Percentiles rank a stretch among this genome's conserved stretches.
Conservation (phyloP, 2,888 invertebrate species). For the Sminthurides aquaticus region DNA sequence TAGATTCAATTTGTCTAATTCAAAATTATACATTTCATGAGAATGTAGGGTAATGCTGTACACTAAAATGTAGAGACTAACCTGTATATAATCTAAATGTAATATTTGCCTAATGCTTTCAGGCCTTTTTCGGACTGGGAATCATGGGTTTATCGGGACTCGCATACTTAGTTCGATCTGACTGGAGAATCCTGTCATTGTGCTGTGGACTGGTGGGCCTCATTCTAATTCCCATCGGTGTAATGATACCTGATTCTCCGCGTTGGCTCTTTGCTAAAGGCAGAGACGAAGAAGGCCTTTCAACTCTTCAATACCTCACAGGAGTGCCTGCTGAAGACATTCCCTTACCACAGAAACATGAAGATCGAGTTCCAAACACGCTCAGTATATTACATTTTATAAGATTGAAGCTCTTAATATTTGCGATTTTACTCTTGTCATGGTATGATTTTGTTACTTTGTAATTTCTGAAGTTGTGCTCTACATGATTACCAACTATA, state of each 20-base stretch:
- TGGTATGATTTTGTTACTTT: slow-evolving; percentile 6
- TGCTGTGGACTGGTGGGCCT: slow-evolving; percentile 31
- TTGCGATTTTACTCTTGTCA: neutral
- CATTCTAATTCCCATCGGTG: slow-evolving; percentile 35
- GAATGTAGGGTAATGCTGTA: neutral
- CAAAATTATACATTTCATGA: neutral
- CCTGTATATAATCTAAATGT: neutral
- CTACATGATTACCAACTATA: neutral
- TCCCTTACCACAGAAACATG: too few species aligned
- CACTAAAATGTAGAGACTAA: neutral
- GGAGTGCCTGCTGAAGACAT: slow-evolving; percentile 13
- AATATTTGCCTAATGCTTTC: too few species aligned
- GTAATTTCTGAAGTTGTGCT: neutral
- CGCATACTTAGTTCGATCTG: slow-evolving; percentile 31
- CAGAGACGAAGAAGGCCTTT: slow-evolving; percentile 37
- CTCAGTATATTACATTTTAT: slow-evolving; percentile 10
- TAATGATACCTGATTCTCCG: slow-evolving; percentile 44
- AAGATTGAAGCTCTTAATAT: neutral
- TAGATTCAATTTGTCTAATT: slow-evolving; percentile 10
- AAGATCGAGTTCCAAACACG: neutral
- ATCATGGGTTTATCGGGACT: slow-evolving; percentile 40
- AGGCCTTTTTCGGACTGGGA: slow-evolving; percentile 43
- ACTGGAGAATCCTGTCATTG: slow-evolving; percentile 42
- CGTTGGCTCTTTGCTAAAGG: slow-evolving; percentile 43
- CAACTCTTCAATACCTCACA: slow-evolving; percentile 39